Conservation (phyloP, 2,888 invertebrate species). For the Scaptomyza caliginosa region DNA sequence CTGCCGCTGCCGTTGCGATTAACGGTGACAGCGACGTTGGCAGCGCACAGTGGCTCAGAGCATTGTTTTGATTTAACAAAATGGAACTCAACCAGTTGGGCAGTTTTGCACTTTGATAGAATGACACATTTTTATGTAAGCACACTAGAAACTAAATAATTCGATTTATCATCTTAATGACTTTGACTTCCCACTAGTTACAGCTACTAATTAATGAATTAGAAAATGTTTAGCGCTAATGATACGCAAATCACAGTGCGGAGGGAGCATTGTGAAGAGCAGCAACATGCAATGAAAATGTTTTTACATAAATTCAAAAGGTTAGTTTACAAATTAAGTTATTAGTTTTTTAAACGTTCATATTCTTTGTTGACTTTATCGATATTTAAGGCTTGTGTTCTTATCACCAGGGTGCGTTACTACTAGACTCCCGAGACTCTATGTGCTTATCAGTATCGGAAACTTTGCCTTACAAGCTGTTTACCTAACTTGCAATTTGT, state of each 20-base stretch:
- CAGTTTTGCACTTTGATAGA: neutral
- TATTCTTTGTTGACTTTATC: conserved; percentile 55
- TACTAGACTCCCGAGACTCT: conserved; percentile 3
- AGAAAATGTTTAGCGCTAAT: neutral
- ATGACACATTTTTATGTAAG: neutral
- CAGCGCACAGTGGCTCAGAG: conserved; percentile 28
- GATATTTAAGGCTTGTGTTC: conserved; percentile 40
- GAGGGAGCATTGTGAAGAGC: neutral
- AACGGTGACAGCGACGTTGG: conserved; percentile 34
- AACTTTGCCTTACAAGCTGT: conserved; percentile 37
- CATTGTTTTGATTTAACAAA: neutral
- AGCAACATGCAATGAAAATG: neutral
- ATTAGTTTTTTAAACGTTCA: conserved; percentile 45
- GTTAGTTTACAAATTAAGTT: conserved; percentile 26
- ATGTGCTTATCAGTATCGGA: conserved; percentile 46
- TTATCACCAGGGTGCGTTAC: conserved; percentile 25
- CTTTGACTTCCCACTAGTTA: no score
- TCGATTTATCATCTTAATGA: neutral
- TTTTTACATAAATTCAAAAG: conserved; percentile 22
- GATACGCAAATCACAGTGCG: conserved; percentile 4
- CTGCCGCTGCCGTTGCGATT: conserved; percentile 42
- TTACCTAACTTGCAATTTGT: conserved; percentile 45
- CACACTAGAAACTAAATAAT: neutral
- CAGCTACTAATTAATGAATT: neutral
- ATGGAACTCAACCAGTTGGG: neutral